Evolutionary conservation across 2,113 vertebrate species (phyloP), one percentile per base, ranked within the genome.

Genomic region (Macquaria australasica): DNA sequence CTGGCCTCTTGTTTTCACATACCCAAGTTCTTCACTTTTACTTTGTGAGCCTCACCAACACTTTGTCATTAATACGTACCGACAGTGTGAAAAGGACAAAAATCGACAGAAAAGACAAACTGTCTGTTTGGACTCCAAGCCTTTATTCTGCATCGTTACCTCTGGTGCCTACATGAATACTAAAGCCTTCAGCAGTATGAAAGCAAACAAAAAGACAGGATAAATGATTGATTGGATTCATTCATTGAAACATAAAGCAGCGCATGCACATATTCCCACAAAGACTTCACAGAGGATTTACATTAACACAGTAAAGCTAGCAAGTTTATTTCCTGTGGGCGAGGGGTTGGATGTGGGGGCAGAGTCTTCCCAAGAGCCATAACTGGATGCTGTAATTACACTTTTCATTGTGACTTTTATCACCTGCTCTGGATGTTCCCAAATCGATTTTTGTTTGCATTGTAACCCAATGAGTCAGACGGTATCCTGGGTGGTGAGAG

Each of bases 361-460:
- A 67, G 73, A 45, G 79, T 85, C 73, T 50, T 79, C 82, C 81
- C 85, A 78, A 70, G 83, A 85, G 81, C 71, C 71, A 73, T 82
- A 68, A 80, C 77, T 28, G 64, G 64, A 83, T 67, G 67, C 59
- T 55, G 67, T 88, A 66, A 85, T 90, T 88, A 83, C 72, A 83
- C 73, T 85, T 89, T 82, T 87, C 80, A 81, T 90, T 74, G 82
- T 73, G 82, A 88, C 81, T 82, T 93, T 78, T 75, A 89, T 87
- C 75, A 73, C 70, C 84, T 87, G 67, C 72, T 76, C 34, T 58
- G 45, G 74, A 88, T 84, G 73, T 77, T 88, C 67, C 77, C 69
- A 83, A 86, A 88, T 91, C 3, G 20, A 86, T 89, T 91, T 89
- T 69, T 90, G 74, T 89, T 92, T 90, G 77, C 80, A 90, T 87